Conservation (phyloP, 1,140 invertebrate species). For the Philopotamus ludificatus region DNA sequence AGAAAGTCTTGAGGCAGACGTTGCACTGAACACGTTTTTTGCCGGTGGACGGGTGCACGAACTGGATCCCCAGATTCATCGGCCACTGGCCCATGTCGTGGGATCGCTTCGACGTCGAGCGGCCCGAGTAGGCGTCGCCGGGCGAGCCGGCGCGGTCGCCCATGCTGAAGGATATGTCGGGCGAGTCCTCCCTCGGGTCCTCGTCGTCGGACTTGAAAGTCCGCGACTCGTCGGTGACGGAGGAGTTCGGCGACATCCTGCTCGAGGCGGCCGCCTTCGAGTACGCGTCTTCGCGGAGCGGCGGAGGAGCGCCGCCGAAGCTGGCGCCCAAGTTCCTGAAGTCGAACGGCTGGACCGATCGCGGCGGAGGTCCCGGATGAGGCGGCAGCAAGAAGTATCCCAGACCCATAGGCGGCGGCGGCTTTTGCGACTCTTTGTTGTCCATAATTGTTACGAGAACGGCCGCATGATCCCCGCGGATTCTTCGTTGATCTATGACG, state of each 20-base stretch:
- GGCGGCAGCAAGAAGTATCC: conserved; percentile 57
- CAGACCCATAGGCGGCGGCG: conserved; percentile 48
- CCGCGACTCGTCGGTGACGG: conserved; percentile 41
- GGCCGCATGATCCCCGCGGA: conserved; percentile 1
- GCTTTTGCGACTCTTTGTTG: conserved; percentile 43
- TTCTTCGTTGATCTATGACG: conserved; percentile 16
- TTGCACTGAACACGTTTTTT: conserved; percentile 98
- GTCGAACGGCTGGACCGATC: conserved; percentile 52
- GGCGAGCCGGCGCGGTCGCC: conserved; percentile 42
- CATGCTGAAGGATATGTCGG: conserved; percentile 43
- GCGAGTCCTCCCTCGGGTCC: conserved; percentile 35
- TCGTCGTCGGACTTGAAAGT: conserved; percentile 38
- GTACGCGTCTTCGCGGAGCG: conserved; percentile 36
- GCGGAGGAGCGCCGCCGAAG: conserved; percentile 46
- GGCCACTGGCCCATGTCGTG: conserved; percentile 58
- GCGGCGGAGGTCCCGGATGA: conserved; percentile 34
- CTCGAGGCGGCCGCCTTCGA: conserved; percentile 27
- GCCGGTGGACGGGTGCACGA: conserved; percentile 87
- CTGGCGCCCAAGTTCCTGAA: conserved; percentile 56
- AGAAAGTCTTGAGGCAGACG: conserved; percentile 98
- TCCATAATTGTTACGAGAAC: conserved; percentile 29
- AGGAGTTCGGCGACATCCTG: conserved; percentile 39
- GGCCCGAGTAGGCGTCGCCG: conserved; percentile 39
- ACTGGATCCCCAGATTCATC: conserved; percentile 81
- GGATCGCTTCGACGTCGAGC: conserved; percentile 40